Evolutionary conservation across 2,888 invertebrate species (phyloP), one percentile per base, ranked within the genome.

Genomic region (Leucozona laternaria): DNA sequence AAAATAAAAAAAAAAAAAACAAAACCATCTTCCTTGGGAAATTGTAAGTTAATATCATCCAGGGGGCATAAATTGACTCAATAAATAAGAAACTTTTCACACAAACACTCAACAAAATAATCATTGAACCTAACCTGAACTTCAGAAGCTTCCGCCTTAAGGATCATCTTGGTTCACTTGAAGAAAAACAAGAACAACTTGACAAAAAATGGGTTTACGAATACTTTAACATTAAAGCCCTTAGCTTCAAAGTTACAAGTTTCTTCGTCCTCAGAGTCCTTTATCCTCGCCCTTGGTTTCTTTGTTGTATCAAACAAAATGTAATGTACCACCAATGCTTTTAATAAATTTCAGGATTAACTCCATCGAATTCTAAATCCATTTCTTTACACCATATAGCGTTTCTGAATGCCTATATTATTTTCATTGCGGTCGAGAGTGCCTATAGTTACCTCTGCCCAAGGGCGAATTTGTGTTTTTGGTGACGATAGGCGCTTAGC

Each of bases 321-420:
- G 58, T 60, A 37, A 80, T 80, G 81, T 81, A 48, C 48, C 43
- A 80, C 80, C 70, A 81, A 81, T 71, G 81, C 78, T 86, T 81
- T 81, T 86, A 86, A 86, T 86, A 86, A 86, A 86, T 86, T 81
- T 79, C 71, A n/a, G 75, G 81, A 86, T 86, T 86, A 86, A 86
- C 86, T 86, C 86, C 75, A 86, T 86, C 86, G 86, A 71, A 86
- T 75, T 78, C 81, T 62, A 81, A 86, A 86, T 86, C 85, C 77
- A 71, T 75, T 57, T 70, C 75, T 55, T 80, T 25, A 20, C 28
- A 55, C 50, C 45, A 31, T 11, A 15, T 45, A 15, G 48, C 55
- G 20, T 60, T 28, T 53, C 45, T 25, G 22, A 17, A 15, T 17
- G 13, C 7, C n/a, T 64, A 75, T 62, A 73, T n/a, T 5, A 2